A percentile compares a stretch with the other conserved stretches of the same genome.
Conservation (phyloP, 2,797 vertebrate genomes). For the Tapera naevia region DNA sequence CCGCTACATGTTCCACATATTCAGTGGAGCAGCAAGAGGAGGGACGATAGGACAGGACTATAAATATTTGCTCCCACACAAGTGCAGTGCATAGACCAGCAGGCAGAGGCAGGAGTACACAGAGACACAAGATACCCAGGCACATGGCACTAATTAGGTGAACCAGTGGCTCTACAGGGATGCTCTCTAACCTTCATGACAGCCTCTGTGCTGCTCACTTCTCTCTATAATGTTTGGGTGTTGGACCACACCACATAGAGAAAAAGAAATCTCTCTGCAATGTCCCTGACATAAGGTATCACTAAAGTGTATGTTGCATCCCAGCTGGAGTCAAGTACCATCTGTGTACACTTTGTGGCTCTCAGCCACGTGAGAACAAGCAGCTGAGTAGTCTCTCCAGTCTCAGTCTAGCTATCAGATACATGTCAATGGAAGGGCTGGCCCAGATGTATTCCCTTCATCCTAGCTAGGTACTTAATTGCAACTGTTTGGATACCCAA, state of each 20-base stretch:
- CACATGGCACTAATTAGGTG: neutral
- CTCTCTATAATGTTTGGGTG: neutral
- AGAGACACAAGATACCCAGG: neutral
- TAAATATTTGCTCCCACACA: neutral
- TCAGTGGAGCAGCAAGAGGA: neutral
- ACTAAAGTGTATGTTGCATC: neutral
- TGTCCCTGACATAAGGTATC: accelerated
- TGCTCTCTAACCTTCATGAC: neutral
- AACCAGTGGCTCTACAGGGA: neutral
- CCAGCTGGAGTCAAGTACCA: neutral
- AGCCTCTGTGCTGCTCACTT: neutral
- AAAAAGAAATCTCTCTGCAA: neutral
- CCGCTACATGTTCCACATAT: accelerated
- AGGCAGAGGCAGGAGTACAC: neutral
- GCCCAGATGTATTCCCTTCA: neutral
- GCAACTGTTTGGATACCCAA: neutral
- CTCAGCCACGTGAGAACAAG: neutral
- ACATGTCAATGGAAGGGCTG: neutral
- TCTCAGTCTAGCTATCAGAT: neutral
- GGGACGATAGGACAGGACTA: neutral
- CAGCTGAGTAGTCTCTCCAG: neutral
- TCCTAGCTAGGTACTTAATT: neutral
- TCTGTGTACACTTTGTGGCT: neutral
- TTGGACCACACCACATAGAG: neutral
- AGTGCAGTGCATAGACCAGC: neutral